These are phyloP conservation scores for Aphelenchoides avenae DNA, from an alignment of 1,140 invertebrate species.

Conservation along the genomic window DNA sequence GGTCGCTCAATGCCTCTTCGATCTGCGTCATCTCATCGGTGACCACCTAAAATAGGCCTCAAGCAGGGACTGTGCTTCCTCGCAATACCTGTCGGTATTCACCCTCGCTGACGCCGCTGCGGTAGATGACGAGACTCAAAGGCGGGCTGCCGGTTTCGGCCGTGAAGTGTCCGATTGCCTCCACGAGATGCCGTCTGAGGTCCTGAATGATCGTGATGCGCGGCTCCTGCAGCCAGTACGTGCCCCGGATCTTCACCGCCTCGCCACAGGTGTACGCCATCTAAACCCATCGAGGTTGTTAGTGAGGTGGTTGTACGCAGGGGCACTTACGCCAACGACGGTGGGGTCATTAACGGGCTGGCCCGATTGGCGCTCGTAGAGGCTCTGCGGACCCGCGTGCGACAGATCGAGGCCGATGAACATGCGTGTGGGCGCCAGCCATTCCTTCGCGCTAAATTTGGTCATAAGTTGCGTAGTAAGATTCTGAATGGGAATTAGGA, in stretches of 20 bases:
- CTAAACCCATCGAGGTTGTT: constrained; percentile 1
- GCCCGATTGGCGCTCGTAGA: constrained; percentile 6
- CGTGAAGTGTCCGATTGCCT: not conserved
- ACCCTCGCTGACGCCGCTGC: constrained; percentile 17
- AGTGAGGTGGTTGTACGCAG: not conserved
- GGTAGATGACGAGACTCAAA: constrained; percentile 7
- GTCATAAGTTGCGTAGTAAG: no score
- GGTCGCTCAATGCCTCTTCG: constrained; percentile 4
- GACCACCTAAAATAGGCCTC: constrained; percentile 5
- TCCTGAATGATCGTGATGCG: constrained; percentile 7
- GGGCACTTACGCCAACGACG: constrained; percentile 13
- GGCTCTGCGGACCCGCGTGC: constrained; percentile 4
- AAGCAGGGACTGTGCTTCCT: not conserved
- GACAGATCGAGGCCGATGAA: constrained; percentile 14
- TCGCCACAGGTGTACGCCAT: constrained; percentile 13
- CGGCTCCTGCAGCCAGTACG: constrained; percentile 11
- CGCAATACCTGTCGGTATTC: constrained; percentile 5
- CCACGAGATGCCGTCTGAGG: not conserved
- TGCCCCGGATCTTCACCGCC: constrained; percentile 3
- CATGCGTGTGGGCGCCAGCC: constrained; percentile 5
- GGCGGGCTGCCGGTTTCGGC: not conserved
- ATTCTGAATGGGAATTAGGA: no score
- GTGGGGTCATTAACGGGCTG: not conserved
- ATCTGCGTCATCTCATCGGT: constrained; percentile 8
- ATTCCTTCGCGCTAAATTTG: constrained; percentile 6